A percentile compares a stretch with the other conserved stretches of the same genome.
phyloP scores from a whole-genome alignment of 2,113 vertebrate genomes.

The Paraplagusia blochii region DNA sequence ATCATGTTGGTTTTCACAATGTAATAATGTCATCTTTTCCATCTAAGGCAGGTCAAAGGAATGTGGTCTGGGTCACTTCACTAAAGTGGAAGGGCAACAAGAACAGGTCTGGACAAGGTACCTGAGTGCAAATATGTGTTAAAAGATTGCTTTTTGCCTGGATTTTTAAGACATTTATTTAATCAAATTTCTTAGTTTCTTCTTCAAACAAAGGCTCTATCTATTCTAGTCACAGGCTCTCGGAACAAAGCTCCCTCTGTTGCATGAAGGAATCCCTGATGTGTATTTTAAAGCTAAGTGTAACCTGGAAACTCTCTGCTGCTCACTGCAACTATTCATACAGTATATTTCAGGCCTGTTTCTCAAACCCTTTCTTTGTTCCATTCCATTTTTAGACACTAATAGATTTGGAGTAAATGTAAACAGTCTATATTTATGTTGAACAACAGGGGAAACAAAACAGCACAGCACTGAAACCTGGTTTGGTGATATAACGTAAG shows the following conservation, averaged over 20 bases:
- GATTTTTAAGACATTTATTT: background rate
- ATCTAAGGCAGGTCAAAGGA: slow-evolving; percentile 23
- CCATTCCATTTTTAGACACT: background rate
- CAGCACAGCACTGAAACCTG: too few species aligned
- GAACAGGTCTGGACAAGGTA: slow-evolving; percentile 12
- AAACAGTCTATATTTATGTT: too few species aligned
- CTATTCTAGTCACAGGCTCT: slow-evolving; percentile 21
- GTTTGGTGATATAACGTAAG: too few species aligned
- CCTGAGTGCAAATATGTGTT: background rate
- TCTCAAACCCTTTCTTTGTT: slow-evolving; percentile 33
- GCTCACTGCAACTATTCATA: slow-evolving; percentile 41
- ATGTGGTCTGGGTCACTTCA: slow-evolving; percentile 2
- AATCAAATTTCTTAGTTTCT: background rate
- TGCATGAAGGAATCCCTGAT: slow-evolving; percentile 40
- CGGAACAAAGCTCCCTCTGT: slow-evolving; percentile 52
- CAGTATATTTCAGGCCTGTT: slow-evolving; percentile 16
- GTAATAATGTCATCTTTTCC: background rate
- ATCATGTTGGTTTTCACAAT: background rate
- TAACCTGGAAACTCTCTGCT: slow-evolving; percentile 43
- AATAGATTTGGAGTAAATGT: too few species aligned
- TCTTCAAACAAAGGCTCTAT: slow-evolving; percentile 21
- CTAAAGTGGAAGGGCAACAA: slow-evolving; percentile 9
- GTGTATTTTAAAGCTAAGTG: slow-evolving; percentile 28
- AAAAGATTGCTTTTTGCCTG: background rate
- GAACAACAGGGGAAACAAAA: too few species aligned